Evolutionary conservation across 2,113 vertebrate species (phyloP).

Genomic region (Physeter macrocephalus): DNA sequence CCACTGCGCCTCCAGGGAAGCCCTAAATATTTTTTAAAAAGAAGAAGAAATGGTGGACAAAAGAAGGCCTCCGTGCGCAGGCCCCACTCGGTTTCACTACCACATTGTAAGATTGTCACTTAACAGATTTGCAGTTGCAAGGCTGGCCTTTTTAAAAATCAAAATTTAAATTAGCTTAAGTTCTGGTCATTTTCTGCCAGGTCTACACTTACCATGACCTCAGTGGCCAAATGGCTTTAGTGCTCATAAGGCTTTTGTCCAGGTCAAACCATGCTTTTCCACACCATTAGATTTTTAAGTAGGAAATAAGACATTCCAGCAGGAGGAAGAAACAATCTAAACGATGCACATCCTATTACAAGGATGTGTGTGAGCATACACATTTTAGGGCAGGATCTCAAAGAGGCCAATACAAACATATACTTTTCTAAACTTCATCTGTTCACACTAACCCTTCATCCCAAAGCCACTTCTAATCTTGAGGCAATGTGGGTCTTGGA

Average conservation of each 20-base stretch:
- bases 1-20: no score
- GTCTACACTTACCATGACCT: not conserved
- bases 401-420: not conserved
- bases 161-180: not conserved
- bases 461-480: not conserved
- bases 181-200: not conserved
- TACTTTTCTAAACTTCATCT: not conserved
- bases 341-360: not conserved
- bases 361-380: not conserved
- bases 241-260: not conserved
- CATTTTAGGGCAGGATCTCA: not conserved
- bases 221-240: not conserved
- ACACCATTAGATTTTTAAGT: not conserved
- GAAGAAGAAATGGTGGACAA: no score
- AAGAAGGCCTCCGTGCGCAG: no score
- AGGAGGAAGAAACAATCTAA: not conserved
- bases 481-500: not conserved
- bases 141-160: not conserved
- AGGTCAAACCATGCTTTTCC: not conserved
- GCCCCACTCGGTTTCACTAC: not conserved
- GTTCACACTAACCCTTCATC: not conserved
- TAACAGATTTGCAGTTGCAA: not conserved
- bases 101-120: not conserved
- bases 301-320: not conserved
- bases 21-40: rapidly evolving